Base-by-base conservation (phyloP, 1,140 invertebrate species). In the Lasioglossum albipes region DNA sequence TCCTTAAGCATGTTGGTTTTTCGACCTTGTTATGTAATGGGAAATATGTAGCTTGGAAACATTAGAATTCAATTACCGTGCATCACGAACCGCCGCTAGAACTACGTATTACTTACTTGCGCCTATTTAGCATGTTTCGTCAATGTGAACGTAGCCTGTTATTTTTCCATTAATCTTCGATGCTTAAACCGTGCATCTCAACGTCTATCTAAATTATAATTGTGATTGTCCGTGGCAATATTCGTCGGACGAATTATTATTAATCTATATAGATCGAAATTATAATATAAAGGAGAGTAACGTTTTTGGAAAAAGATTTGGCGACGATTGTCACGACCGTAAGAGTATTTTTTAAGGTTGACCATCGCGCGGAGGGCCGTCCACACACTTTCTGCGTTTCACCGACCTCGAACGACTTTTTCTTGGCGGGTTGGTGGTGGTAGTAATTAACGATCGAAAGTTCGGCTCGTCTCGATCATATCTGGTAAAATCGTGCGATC, bases 371-470 rank as follows among this genome's bases (percentile, higher is more conserved):
- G 59, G 70, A 62, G 52, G 27, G 42, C 45, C 59, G 66, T 27
- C 54, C 42, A n/a, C n/a, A 59, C 57, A 71, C 62, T 80, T 75
- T 41, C 61, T 64, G 75, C 79, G 72, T 91, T 91, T 91, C 87
- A 85, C 86, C 81, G 87, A 84, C 81, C 83, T 86, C 67, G 79
- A 88, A 88, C 75, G 61, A 87, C 70, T 88, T 84, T 81, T 85
- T 86, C 84, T 77, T 59, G 45, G 45, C 20, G 49, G 79, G 73
- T 52, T 42, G 71, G 68, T 71, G 74, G 72, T 78, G 79, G 67
- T 61, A 52, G 75, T 84, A 88, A 89, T 89, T 85, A 85, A 87
- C 68, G 67, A 88, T 85, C 74, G 83, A 89, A 88, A 88, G 87
- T 89, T 77, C 57, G 45, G 72, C 81, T 78, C 71, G 75, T 72